A percentile compares a stretch with the other conserved stretches of the same genome.
Evolutionary conservation across 2,113 vertebrate species (phyloP).

Genomic region (Pithys albifrons): DNA sequence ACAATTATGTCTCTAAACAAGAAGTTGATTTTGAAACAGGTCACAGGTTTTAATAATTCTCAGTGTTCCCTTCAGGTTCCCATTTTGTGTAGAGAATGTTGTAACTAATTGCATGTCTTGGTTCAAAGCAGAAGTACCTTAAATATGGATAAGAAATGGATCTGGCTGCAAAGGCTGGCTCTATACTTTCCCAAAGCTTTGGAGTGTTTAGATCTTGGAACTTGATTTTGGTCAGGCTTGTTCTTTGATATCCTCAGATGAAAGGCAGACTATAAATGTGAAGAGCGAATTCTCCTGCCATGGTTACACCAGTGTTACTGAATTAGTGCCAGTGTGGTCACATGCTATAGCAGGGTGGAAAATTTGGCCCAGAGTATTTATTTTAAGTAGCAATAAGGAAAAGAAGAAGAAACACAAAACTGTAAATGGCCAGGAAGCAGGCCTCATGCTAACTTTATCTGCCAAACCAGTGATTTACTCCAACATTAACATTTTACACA

Average conservation of each 20-base stretch:
- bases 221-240: slow-evolving; percentile 4
- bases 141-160: neutral
- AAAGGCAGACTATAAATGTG: neutral
- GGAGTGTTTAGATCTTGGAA: neutral
- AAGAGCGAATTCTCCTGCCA: slow-evolving; percentile 23
- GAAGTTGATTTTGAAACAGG: slow-evolving; percentile 39
- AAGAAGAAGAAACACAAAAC: slow-evolving; percentile 16
- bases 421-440: slow-evolving; percentile 22
- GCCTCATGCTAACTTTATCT: neutral
- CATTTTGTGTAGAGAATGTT: neutral
- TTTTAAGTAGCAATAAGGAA: neutral
- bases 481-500: neutral
- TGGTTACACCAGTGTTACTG: neutral
- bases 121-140: neutral
- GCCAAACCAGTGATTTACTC: slow-evolving; percentile 32
- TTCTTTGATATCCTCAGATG: slow-evolving; percentile 15
- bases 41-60: neutral
- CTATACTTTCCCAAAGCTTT: neutral
- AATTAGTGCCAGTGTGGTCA: neutral
- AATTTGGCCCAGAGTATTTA: neutral
- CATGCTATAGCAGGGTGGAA: neutral
- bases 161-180: neutral
- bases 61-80: neutral
- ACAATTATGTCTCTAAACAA: neutral
- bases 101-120: neutral